Evolutionary conservation across 2,797 vertebrate genomes (phyloP), one percentile per base, ranked within the genome.

Genomic region (Pelobates cultripes): DNA sequence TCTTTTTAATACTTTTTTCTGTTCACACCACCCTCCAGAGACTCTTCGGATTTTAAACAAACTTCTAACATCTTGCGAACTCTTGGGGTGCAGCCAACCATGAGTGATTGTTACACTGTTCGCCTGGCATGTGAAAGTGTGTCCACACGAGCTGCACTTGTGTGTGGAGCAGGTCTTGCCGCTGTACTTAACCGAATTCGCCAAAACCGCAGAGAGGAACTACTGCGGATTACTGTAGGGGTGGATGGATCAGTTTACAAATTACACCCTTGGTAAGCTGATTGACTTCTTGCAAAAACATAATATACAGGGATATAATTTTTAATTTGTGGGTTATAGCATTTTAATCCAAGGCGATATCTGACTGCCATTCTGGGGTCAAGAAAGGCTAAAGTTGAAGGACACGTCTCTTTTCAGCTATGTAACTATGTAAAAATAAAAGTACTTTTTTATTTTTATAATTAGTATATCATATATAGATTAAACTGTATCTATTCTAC

Each of bases 201-300:
- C 17, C 93, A 97, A 85, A 94, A 94, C 60, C 95, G 97, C 70
- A 90, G 94, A 66, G 92, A 95, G 87, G 97, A 97, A 7, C 87
- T 85, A 40, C 90, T 98, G 85, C 95, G 95, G 85, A 98, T 99
- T 91, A 98, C 97, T 0, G 96, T 99, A 3, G 98, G 98, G 0
- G 94, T 99, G 0, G 98, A 99, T 0, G 98, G 98, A 68, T 99
- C 98, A 0, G 98, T 99, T 87, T 99, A 99, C 94, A 99, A 99
- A 88, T 92, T 98, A 84, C 97, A 99, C 78, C 97, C 97, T 51
- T 93, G 93, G 98, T 99, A 88, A 95, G 93, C 9, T 17, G 47
- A 57, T 3, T 63, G 45, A 3, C 45, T 72, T 7, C 10, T 64
- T 28, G 28, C 28, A 28, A 28, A 28, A 28, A 28, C 28, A 28